Evolutionary conservation across 2,888 invertebrate species (phyloP), one percentile per base, ranked within the genome.

Genomic region (Nyleta sp.): DNA sequence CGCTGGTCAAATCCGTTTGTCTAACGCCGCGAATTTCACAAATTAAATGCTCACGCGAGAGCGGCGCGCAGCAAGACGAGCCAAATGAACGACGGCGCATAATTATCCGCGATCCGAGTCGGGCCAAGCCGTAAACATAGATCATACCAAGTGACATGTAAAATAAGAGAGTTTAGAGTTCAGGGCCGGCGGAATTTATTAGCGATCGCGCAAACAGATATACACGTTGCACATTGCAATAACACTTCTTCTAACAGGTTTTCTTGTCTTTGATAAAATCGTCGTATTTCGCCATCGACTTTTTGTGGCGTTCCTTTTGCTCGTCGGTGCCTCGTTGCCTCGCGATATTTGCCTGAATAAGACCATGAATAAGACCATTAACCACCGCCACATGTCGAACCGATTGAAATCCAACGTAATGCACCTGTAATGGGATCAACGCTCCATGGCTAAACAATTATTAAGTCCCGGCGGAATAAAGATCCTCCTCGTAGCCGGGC

Each of bases 241-340:
- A 88, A 88, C 86, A 86, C 88, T 88, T 86, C 87, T 86, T 85
- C 87, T 86, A 88, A 85, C 88, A 88, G 87, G 88, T 88, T 87
- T 84, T 78, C 83, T 80, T 83, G 68, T 81, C 81, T 84, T 84
- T 84, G 88, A 88, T 88, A 88, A 88, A 87, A 88, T 88, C 88
- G 83, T 87, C 85, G 84, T 62, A 81, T 81, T 82, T 86, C 84
- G 81, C 80, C 75, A 81, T 85, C 81, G 76, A 59, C 85, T 81
- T 85, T 85, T 86, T 85, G 84, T 84, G 82, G 82, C 84, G 84
- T 83, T 84, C 84, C 83, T 82, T 83, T 84, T 80, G 60, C 71
- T 81, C 81, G 81, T 72, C 84, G 82, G 80, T 78, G 71, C 71
- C 31, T 62, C 53, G 38, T 67, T 71, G 38, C 64, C 38, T 74